Base-by-base conservation (phyloP, 2,888 invertebrate genomes). In the Craniophora ligustri region DNA sequence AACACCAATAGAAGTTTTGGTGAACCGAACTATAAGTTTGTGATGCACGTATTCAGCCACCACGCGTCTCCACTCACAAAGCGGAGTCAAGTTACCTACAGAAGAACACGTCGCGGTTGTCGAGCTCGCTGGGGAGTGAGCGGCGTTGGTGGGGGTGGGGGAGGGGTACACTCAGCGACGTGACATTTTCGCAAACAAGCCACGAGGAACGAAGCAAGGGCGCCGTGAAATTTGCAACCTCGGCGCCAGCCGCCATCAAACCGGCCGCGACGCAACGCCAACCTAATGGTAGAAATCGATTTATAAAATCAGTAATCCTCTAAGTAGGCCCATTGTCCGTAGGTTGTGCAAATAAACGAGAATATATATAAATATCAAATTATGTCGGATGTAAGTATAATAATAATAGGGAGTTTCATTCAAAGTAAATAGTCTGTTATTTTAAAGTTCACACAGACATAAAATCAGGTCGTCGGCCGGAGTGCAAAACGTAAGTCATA, bases 151-250 rank as follows among this genome's bases (percentile, higher is more conserved):
- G 59, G 61, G 57, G 64, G 60, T 59, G 59, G 47, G 60, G 67
- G 67, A 61, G 63, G 69, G 74, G 76, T 67, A 76, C 75, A 67
- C 75, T 75, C 70, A 64, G 75, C 80, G 83, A 88, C 87, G 89
- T 89, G 89, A 88, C 87, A 89, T 88, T 88, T 85, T 87, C 85
- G 84, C 86, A 89, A 89, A 89, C 86, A 88, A 87, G 84, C 82
- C 75, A 73, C 78, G 79, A 80, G 73, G 61, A 79, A 67, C 73
- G 77, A 76, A 72, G 77, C 77, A 73, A 75, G 76, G 79, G 77
- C 70, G 82, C 73, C 76, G 79, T 75, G 73, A 84, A 81, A 86
- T 81, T 83, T 84, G 81, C 83, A 84, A 85, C 78, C 78, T 76
- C 81, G 83, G 82, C 81, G 84, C 85, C 81, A 78, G 70, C 69